Evolutionary conservation across 2,797 vertebrate genomes (phyloP).

Genomic region (Prionace glauca): DNA sequence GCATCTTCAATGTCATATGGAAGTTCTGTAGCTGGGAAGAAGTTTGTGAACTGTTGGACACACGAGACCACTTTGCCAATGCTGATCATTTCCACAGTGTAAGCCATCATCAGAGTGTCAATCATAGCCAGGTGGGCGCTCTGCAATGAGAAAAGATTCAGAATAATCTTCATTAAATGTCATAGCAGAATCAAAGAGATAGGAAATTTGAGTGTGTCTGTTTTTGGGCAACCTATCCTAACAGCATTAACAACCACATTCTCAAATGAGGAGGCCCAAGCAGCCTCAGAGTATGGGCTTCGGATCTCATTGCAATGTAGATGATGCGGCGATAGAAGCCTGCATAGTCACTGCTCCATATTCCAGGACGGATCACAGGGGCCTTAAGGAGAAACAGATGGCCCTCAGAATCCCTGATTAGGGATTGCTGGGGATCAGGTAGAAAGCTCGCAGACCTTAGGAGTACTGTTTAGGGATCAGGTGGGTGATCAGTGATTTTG

Average conservation of each 20-base stretch:
- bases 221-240: neutral
- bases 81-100: slow-evolving; percentile 83
- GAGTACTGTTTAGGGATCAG: neutral
- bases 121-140: slow-evolving; percentile 91
- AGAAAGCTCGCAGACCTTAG: neutral
- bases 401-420: neutral
- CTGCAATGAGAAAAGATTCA: slow-evolving; percentile 54
- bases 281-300: neutral
- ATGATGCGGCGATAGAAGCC: neutral
- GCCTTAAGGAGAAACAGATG: neutral
- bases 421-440: neutral
- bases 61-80: slow-evolving; percentile 80
- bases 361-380: neutral
- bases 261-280: too few species aligned
- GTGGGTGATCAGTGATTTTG: neutral
- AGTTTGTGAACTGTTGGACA: slow-evolving; percentile 71
- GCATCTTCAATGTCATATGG: slow-evolving; percentile 91
- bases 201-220: neutral
- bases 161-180: neutral
- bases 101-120: slow-evolving; percentile 92
- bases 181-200: neutral
- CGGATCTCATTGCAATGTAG: neutral
- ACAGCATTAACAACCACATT: neutral
- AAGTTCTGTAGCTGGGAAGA: slow-evolving; percentile 71
- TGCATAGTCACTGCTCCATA: neutral